phyloP scores from a whole-genome alignment of 2,888 invertebrate genomes.

The Graphium colonna region DNA sequence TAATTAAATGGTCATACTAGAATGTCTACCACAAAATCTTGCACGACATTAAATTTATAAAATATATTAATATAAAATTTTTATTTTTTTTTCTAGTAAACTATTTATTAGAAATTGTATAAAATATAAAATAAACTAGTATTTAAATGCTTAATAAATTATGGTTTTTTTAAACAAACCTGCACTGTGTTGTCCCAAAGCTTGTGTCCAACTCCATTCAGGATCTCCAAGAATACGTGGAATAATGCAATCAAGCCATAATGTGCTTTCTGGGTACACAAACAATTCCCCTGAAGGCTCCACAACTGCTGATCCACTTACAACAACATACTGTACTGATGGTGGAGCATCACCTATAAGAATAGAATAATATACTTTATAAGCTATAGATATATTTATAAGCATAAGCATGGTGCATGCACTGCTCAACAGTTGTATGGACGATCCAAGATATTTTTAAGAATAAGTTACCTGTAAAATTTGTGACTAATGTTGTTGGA shows the following conservation, averaged over 20 bases:
- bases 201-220: conserved; percentile 94
- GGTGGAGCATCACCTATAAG: conserved; percentile 88
- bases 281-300: conserved; percentile 89
- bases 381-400: too few relatives aligned
- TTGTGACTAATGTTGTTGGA: conserved; percentile 91
- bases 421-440: too few relatives aligned
- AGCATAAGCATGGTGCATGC: too few relatives aligned
- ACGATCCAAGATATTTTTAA: too few relatives aligned
- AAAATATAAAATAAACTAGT: too few relatives aligned
- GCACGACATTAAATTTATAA: too few relatives aligned
- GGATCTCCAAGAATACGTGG: conserved; percentile 88
- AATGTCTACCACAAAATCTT: too few relatives aligned
- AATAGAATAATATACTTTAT: neutral
- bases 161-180: conserved; percentile 67
- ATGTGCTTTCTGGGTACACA: conserved; percentile 88
- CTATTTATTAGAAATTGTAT: too few relatives aligned
- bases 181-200: conserved; percentile 87
- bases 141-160: too few relatives aligned
- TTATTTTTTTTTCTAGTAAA: too few relatives aligned
- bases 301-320: conserved; percentile 89
- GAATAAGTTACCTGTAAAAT: conserved; percentile 86
- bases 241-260: conserved; percentile 91
- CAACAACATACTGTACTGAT: conserved; percentile 87
- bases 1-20: too few relatives aligned
- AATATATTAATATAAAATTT: too few relatives aligned